Evolutionary conservation across 2,797 vertebrate genomes (phyloP).

Genomic region (Psittacula derbiana): DNA sequence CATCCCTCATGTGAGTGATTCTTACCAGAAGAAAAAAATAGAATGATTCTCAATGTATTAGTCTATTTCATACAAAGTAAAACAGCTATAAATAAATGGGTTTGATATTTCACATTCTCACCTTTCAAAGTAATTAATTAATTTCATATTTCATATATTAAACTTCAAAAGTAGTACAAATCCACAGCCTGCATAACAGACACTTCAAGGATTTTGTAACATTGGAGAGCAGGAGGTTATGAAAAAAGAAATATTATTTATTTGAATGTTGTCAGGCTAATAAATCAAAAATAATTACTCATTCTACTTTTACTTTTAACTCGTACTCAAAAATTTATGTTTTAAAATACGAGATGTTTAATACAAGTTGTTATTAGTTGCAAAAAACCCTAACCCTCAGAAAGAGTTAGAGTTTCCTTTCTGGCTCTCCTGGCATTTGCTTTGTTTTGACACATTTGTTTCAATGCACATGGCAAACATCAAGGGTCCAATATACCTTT

Average conservation of each 20-base stretch:
- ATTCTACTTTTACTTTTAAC: neutral
- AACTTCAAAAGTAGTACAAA: neutral
- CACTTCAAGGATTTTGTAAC: neutral
- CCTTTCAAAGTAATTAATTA: neutral
- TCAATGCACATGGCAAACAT: neutral
- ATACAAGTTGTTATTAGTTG: neutral
- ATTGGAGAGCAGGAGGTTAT: accelerated
- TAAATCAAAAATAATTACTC: neutral
- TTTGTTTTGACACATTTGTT: neutral
- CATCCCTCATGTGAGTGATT: neutral
- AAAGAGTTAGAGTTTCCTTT: neutral
- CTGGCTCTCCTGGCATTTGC: neutral
- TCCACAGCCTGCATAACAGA: neutral
- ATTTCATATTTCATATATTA: neutral
- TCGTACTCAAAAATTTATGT: neutral
- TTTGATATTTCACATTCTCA: neutral
- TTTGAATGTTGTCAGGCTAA: neutral
- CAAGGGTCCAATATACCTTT: neutral
- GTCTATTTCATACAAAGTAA: neutral
- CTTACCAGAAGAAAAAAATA: neutral
- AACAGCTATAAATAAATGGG: neutral
- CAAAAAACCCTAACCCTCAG: neutral
- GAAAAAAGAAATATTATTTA: neutral
- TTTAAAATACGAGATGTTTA: neutral
- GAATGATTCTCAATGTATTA: neutral